Evolutionary conservation across 2,888 invertebrate species (phyloP).

Genomic region (Chalcis sispes): DNA sequence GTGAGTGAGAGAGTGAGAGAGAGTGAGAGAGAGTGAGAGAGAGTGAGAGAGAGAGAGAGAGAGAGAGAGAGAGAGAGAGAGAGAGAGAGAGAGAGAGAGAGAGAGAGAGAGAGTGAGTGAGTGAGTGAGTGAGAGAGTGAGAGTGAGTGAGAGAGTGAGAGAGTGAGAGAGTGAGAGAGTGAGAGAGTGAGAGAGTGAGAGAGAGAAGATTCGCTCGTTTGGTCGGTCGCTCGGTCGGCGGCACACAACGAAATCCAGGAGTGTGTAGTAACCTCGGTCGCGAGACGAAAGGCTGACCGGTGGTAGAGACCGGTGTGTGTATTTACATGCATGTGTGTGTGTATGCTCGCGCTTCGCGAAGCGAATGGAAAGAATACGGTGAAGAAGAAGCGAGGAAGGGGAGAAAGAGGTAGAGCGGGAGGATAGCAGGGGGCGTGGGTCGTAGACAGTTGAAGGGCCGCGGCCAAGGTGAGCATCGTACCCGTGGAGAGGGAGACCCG

Average conservation of each 20-base stretch:
- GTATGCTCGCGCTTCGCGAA: no score
- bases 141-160: no score
- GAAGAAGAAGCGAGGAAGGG: conserved; percentile 40
- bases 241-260: neutral
- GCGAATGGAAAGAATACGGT: conserved; percentile 47
- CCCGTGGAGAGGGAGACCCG: conserved; percentile 56
- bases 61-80: conserved; percentile 26
- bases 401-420: conserved; percentile 45
- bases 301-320: conserved; percentile 20
- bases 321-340: neutral
- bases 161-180: neutral
- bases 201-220: conserved; percentile 18
- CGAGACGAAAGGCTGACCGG: conserved; percentile 55
- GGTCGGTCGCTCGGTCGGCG: no score
- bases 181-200: conserved; percentile 45
- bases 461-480: conserved; percentile 71
- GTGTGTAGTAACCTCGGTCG: conserved; percentile 4
- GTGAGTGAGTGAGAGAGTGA: conserved; percentile 16
- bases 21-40: conserved; percentile 14
- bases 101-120: conserved; percentile 6
- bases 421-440: conserved; percentile 63
- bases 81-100: conserved; percentile 18
- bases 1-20: conserved; percentile 22
- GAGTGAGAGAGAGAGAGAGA: conserved; percentile 12
- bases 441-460: conserved; percentile 76